Evolutionary conservation across 2,113 vertebrate genomes (phyloP).

Genomic region (Toxotes jaculatrix): DNA sequence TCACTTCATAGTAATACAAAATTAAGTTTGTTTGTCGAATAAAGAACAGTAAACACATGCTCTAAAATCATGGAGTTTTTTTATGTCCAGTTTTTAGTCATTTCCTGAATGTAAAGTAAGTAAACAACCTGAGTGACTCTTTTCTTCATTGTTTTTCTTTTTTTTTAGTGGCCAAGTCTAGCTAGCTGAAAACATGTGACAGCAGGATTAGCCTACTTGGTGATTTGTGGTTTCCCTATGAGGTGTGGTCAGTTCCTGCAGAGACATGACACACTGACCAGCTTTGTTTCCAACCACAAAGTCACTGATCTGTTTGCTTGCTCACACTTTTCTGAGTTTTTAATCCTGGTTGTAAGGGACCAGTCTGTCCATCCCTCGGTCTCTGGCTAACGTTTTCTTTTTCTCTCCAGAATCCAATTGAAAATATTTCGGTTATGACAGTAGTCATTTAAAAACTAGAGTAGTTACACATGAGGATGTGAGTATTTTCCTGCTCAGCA

Average conservation of each 20-base stretch:
- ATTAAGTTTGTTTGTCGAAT: rapidly evolving
- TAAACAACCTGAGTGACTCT: not conserved
- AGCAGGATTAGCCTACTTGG: conserved; percentile 18
- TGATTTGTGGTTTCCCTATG: not conserved
- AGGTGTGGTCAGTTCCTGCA: not conserved
- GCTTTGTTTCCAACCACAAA: not conserved
- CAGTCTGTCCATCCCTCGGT: not conserved
- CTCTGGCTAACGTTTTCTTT: too few species aligned
- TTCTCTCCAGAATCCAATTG: too few species aligned
- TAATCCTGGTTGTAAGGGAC: not conserved
- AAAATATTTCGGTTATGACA: not conserved
- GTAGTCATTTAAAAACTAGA: too few species aligned
- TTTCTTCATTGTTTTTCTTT: not conserved
- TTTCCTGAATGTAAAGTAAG: not conserved
- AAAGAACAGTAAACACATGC: conserved; percentile 4
- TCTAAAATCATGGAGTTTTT: not conserved
- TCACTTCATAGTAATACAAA: too few species aligned
- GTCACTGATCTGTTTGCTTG: not conserved
- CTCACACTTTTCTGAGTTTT: not conserved
- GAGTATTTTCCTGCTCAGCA: not conserved
- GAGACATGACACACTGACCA: not conserved
- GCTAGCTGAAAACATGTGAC: conserved; percentile 54
- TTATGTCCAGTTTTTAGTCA: not conserved
- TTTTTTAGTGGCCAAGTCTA: not conserved
- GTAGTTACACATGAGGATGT: not conserved